These are phyloP conservation scores for Gorsachius magnificus DNA, from an alignment of 2,797 vertebrate species.

Conservation along the genomic window DNA sequence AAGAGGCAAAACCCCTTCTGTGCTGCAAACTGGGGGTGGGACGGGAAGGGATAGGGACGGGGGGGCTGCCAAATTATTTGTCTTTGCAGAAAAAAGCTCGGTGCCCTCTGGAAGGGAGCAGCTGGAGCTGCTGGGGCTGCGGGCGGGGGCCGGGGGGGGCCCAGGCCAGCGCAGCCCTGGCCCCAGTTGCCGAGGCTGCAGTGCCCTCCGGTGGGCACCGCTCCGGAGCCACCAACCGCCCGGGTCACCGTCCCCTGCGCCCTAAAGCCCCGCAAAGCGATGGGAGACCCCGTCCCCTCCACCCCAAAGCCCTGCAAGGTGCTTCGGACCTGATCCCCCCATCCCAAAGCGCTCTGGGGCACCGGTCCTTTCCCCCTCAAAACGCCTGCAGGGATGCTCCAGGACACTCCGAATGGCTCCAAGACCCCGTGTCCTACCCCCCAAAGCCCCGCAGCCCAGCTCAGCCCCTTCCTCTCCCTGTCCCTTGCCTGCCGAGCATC, in stretches of 20 bases:
- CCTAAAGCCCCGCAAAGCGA: too few species aligned
- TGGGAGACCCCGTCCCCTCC: too few species aligned
- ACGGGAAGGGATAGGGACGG: neutral
- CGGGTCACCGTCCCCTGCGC: too few species aligned
- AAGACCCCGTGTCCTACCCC: neutral
- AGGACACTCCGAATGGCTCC: neutral
- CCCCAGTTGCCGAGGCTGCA: neutral
- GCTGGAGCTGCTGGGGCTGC: neutral
- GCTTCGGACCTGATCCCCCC: too few species aligned
- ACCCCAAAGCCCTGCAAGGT: too few species aligned
- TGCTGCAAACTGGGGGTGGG: neutral
- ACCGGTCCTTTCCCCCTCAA: too few species aligned
- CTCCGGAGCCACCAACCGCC: neutral
- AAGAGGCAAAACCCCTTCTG: neutral
- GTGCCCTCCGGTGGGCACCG: slow-evolving; percentile 23
- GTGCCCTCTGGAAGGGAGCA: neutral
- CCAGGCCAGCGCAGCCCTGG: neutral
- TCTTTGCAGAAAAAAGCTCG: too few species aligned
- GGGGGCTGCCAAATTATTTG: too few species aligned
- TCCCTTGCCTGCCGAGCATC: accelerated
- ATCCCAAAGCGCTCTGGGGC: too few species aligned
- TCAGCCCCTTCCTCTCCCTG: neutral
- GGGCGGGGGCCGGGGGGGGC: too few species aligned
- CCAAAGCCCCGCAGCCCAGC: neutral
- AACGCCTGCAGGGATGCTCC: too few species aligned